Base-by-base conservation (phyloP, 1,140 invertebrate genomes). In the Drosophila truncata region DNA sequence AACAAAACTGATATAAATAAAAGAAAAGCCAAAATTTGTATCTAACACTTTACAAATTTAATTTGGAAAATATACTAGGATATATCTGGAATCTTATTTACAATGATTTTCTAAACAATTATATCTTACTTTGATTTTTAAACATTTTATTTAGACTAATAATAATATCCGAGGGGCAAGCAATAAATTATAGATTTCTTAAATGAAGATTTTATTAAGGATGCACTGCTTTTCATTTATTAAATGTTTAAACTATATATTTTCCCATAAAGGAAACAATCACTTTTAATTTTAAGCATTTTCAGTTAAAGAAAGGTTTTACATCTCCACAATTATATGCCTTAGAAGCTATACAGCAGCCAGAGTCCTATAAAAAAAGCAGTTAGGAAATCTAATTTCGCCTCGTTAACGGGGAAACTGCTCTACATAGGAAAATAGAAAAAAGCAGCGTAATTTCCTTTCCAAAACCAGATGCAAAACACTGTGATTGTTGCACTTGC, bases 401-500 rank as follows among this genome's bases (percentile, higher is more conserved):
- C 16, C 27, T 67, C 20, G 35, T 59, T 35, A 49, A 29, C 35
- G 8, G 44, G 20, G 2, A 27, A 72, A 39, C 41, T 71, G 50
- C 41, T 64, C 71, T 42, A 65, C 37, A 74, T 44, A 46, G 25
- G 33, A 46, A 73, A 54, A 70, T 58, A 20, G 27, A 54, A 72
- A 72, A 54, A 78, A 44, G 25, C 64, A 58, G 57, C 27, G 65
- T 72, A 72, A 71, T 72, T 72, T 78, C 64, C 59, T 72, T 47
- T 72, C 50, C 10, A 42, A 59, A 75, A 86, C 61, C 35, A 82
- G 75, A 83, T 58, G 27, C 54, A 74, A 76, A 82, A 82, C 57
- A 59, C 65, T 35, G 80, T 41, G 76, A 67, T 73, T 59, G 70
- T 55, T 58, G 18, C 61, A 69, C 41, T 47, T 62, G 60, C 65